Base-by-base conservation (phyloP, 2,797 vertebrate genomes). In the Acipenser ruthenus region DNA sequence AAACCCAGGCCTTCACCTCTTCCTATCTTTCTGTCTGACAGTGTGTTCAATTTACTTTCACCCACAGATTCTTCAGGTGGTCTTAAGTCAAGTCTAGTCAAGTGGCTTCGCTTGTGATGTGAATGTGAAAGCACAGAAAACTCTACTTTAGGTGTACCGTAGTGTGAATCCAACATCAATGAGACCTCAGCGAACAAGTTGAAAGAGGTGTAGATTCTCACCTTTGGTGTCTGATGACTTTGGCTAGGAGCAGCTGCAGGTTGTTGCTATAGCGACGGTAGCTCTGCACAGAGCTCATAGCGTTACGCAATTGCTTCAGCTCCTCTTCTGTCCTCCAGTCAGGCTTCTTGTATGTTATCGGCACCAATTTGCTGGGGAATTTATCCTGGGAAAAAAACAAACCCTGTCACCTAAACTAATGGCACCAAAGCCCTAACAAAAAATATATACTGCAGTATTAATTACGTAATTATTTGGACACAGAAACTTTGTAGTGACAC, bases 171-270 rank as follows among this genome's bases (percentile, higher is more conserved):
- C 37, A 37, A 37, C 3, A 5, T 37, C 5, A 37, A 37, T 37
- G 37, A 37, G 37, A 37, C 37, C 37, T 37, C 37, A 4, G 37
- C 11, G 37, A 47, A 52, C 8, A 67, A 7, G 23, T 23, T 62
- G 13, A 67, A 61, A n/a, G 18, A n/a, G 18, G 11, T 37, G 37
- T 37, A 37, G 37, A 37, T 37, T 15, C 11, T 64, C 13, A 71
- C 70, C 66, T 71, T 60, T 71, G 65, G 47, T 68, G 68, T 59
- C 66, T 66, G 15, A 85, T 51, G 64, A 83, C 72, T 76, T 78
- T 82, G 74, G 82, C 75, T 68, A 84, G 65, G 60, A 86, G 74
- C 69, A 81, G 69, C 67, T 83, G 80, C 48, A 84, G 52, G 11
- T 69, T 12, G 68, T 71, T 72, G 0, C 72, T 77, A 3, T 82